These are phyloP conservation scores for Uromys caudimaculatus DNA, from an alignment of 2,797 vertebrate species.

Conservation along the genomic window DNA sequence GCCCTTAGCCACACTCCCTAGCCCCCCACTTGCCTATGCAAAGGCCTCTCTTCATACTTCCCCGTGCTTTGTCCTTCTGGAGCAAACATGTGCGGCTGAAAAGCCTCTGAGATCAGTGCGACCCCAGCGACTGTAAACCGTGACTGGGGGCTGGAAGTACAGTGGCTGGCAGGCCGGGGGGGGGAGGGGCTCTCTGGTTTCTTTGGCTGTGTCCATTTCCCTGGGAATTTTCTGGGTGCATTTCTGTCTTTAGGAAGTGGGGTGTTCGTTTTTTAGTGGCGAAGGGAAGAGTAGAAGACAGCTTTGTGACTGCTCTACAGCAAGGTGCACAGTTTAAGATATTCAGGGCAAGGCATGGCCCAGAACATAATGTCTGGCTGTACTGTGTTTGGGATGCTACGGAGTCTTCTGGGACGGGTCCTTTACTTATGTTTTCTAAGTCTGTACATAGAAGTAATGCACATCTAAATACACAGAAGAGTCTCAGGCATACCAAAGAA, in stretches of 20 bases:
- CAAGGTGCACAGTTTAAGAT: too few relatives aligned
- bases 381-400: not conserved
- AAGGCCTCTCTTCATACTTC: not conserved
- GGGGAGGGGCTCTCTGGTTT: not conserved
- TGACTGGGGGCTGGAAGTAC: fast-evolving
- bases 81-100: not conserved
- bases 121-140: not conserved
- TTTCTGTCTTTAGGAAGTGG: not conserved
- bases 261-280: too few relatives aligned
- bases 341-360: not conserved
- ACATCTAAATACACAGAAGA: not conserved
- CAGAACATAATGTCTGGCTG: not conserved
- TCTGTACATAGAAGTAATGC: not conserved
- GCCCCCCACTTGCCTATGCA: not conserved
- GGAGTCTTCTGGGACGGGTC: not conserved
- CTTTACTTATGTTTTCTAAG: not conserved
- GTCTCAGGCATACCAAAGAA: not conserved
- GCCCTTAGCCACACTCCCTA: fast-evolving
- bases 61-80: not conserved
- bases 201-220: not conserved
- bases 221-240: fast-evolving
- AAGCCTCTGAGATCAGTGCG: fast-evolving
- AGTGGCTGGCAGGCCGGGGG: fast-evolving
- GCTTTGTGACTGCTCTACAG: fast-evolving
- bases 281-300: not conserved